A percentile compares a stretch with the other conserved stretches of the same genome.
Evolutionary conservation across 2,113 vertebrate genomes (phyloP).

Genomic region (Cacatua alba): DNA sequence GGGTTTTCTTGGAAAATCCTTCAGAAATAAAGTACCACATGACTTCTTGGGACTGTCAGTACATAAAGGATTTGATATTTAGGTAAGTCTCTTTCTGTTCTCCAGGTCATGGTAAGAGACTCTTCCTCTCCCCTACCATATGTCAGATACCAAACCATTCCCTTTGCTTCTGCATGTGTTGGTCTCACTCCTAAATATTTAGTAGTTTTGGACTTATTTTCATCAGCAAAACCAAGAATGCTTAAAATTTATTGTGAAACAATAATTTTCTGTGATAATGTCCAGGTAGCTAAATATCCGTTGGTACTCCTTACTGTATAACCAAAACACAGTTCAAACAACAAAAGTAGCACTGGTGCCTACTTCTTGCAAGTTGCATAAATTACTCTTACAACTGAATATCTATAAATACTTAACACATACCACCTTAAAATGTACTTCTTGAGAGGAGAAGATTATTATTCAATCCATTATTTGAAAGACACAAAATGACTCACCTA

Average conservation of each 20-base stretch:
- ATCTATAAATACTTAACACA: not conserved
- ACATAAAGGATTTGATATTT: not conserved
- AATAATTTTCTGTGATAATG: not conserved
- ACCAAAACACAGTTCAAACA: not conserved
- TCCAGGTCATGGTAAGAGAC: not conserved
- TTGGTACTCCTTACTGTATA: not conserved
- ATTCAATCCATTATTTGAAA: not conserved
- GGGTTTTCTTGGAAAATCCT: not conserved
- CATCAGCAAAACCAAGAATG: not conserved
- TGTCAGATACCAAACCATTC: not conserved
- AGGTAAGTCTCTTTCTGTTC: not conserved
- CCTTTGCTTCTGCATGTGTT: not conserved
- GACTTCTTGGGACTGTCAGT: not conserved
- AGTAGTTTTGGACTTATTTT: not conserved
- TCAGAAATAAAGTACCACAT: not conserved
- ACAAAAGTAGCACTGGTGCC: not conserved
- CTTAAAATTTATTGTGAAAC: not conserved
- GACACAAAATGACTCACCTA: not conserved
- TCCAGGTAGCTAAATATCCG: not conserved
- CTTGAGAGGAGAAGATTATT: not conserved
- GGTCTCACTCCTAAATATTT: not conserved
- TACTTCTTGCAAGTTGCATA: not conserved
- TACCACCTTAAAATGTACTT: not conserved
- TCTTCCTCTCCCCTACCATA: not conserved
- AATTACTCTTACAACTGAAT: not conserved